Conservation (phyloP, 1,140 invertebrate genomes). For the Diprion similis region DNA sequence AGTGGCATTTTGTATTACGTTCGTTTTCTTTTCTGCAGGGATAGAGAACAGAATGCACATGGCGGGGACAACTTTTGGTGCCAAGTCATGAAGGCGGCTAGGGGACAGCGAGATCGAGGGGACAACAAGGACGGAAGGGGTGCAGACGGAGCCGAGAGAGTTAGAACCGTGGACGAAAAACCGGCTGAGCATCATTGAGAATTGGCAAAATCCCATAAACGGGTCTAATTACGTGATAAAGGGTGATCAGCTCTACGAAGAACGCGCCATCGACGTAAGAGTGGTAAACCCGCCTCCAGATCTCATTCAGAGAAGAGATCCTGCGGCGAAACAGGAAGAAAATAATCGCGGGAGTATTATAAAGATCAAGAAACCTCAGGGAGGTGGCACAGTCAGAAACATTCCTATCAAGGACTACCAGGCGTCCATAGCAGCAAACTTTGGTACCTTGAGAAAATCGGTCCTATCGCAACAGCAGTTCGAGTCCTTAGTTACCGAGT, state of each 20-base stretch:
- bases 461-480: conserved; percentile 37
- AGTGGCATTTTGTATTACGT: conserved; percentile 9
- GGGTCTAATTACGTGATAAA: conserved; percentile 24
- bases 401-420: conserved; percentile 49
- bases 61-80: conserved; percentile 49
- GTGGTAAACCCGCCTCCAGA: conserved; percentile 21
- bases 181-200: conserved; percentile 44
- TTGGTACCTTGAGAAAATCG: conserved; percentile 42
- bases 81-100: conserved; percentile 59
- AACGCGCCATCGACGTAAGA: conserved; percentile 48
- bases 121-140: conserved; percentile 26
- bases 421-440: conserved; percentile 43
- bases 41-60: conserved; percentile 54
- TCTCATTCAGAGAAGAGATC: conserved; percentile 8
- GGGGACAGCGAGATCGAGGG: conserved; percentile 50
- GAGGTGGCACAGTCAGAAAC: conserved; percentile 36
- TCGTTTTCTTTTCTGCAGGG: conserved; percentile 38
- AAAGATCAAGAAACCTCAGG: conserved; percentile 18
- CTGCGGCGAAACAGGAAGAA: conserved; percentile 2
- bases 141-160: conserved; percentile 19
- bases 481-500: conserved; percentile 38
- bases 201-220: conserved; percentile 43
- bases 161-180: conserved; percentile 14
- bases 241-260: conserved; percentile 45
- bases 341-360: neutral